Conservation (phyloP, 2,797 vertebrate species). For the Cyclopterus lumpus region DNA sequence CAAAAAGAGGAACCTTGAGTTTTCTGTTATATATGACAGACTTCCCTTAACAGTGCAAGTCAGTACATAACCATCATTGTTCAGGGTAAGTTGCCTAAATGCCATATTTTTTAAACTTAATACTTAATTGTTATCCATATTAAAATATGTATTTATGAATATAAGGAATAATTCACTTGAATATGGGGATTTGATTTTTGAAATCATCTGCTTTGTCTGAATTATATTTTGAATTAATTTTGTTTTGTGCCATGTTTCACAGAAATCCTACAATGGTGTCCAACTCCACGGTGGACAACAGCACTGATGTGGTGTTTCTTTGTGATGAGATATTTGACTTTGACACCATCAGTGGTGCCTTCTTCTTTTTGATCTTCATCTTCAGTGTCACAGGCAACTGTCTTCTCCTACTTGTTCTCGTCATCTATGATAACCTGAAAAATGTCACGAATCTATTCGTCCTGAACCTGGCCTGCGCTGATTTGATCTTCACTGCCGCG, state of each 20-base stretch:
- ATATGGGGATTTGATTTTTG: rapidly evolving
- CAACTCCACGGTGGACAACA: rapidly evolving
- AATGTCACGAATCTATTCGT: conserved; percentile 77
- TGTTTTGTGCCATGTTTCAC: conserved; percentile 10
- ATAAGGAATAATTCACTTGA: not conserved
- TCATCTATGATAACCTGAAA: conserved; percentile 61
- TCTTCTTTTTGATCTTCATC: conserved; percentile 66
- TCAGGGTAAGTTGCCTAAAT: conserved; percentile 23
- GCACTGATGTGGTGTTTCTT: rapidly evolving
- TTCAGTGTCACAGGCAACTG: conserved; percentile 72
- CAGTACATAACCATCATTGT: not conserved
- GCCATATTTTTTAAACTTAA: not conserved
- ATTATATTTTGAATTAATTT: not conserved
- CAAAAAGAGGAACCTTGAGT: conserved; percentile 35
- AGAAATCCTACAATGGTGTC: conserved; percentile 28
- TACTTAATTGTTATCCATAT: not conserved
- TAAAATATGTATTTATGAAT: not conserved
- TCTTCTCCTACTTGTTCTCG: conserved; percentile 67
- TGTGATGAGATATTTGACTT: not conserved
- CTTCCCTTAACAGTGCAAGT: not conserved
- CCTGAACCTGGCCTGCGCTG: conserved; percentile 76
- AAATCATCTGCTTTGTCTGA: not conserved
- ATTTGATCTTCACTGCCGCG: conserved; percentile 75
- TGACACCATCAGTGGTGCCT: conserved; percentile 12
- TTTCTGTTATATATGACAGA: rapidly evolving